A percentile compares a stretch with the other conserved stretches of the same genome.
phyloP scores from a whole-genome alignment of 2,113 vertebrate species.

The Mustela nigripes region DNA sequence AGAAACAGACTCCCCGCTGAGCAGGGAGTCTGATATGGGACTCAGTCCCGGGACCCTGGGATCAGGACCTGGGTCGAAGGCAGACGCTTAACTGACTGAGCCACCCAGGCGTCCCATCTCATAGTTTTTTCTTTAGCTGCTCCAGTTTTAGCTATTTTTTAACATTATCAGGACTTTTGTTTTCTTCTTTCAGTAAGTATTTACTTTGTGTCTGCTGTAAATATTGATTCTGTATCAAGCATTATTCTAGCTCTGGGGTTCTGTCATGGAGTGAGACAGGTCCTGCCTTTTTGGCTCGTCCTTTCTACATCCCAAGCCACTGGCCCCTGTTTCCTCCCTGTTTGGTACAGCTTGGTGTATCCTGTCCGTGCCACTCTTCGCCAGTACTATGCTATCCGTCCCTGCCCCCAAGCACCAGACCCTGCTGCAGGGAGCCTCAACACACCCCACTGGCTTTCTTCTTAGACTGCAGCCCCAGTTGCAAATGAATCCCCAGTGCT shows the following conservation, averaged over 20 bases:
- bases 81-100: too few relatives aligned
- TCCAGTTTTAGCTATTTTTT: neutral
- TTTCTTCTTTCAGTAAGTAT: neutral
- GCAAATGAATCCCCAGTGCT: rapidly evolving
- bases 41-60: too few relatives aligned
- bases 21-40: too few relatives aligned
- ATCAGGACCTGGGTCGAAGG: too few relatives aligned
- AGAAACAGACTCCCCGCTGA: too few relatives aligned
- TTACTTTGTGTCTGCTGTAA: neutral
- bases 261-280: rapidly evolving
- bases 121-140: neutral
- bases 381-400: rapidly evolving
- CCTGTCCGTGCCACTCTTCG: neutral
- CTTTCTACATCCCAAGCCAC: too few relatives aligned
- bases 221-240: neutral
- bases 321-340: neutral
- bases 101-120: neutral
- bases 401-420: too few relatives aligned
- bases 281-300: neutral
- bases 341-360: neutral
- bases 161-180: neutral
- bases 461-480: neutral
- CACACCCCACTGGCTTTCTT: neutral
- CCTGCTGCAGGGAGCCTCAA: neutral
- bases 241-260: neutral